Conservation (phyloP, 2,888 invertebrate species). For the Subacronicta megacephala region DNA sequence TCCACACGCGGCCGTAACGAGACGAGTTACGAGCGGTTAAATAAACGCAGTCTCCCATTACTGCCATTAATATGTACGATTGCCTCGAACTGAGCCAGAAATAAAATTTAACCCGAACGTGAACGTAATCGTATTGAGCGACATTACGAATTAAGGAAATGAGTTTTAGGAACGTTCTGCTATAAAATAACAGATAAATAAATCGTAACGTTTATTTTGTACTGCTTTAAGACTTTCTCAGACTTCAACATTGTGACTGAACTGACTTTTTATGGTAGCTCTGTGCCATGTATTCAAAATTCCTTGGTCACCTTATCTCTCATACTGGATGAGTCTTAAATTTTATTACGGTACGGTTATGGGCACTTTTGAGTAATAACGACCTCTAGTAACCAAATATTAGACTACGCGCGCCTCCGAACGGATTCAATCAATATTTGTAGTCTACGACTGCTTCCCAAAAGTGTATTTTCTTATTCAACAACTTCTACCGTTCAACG, state of each 20-base stretch:
- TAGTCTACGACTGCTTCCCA: constrained; percentile 81
- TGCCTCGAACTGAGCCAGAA: constrained; percentile 77
- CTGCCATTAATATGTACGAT: constrained; percentile 72
- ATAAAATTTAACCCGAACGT: constrained; percentile 79
- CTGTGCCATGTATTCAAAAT: not conserved
- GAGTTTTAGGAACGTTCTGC: constrained; percentile 43
- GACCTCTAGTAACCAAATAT: constrained; percentile 81
- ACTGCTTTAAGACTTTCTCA: constrained; percentile 12
- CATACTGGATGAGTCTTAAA: constrained; percentile 14
- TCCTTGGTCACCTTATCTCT: constrained; percentile 12
- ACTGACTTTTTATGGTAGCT: constrained; percentile 4
- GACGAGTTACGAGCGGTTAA: constrained; percentile 85
- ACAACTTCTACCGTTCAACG: constrained; percentile 83
- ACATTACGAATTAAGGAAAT: constrained; percentile 61
- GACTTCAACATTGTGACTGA: constrained; percentile 17
- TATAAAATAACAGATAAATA: constrained; percentile 37
- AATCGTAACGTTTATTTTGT: constrained; percentile 29
- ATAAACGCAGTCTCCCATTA: constrained; percentile 85
- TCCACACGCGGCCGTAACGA: constrained; percentile 81
- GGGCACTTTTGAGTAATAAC: constrained; percentile 79
- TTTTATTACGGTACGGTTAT: constrained; percentile 20
- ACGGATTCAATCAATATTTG: constrained; percentile 87
- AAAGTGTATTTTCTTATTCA: constrained; percentile 86
- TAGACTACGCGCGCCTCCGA: constrained; percentile 81
- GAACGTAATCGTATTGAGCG: constrained; percentile 55